Base-by-base conservation (phyloP, 2,113 vertebrate species). In the Pungitius pungitius region DNA sequence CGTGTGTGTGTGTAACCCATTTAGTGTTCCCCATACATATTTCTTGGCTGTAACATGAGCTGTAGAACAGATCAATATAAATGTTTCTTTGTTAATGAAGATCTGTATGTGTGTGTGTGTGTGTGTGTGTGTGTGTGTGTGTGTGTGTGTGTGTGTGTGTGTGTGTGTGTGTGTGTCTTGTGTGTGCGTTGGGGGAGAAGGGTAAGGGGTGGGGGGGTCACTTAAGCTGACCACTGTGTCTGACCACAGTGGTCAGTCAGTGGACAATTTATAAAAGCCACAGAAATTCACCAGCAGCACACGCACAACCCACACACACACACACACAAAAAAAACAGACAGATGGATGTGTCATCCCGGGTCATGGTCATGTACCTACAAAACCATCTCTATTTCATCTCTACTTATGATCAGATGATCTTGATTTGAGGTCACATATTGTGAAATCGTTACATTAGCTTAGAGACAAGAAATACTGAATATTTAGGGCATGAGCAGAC, bases 21-120 rank as follows among this genome's bases (percentile, higher is more conserved):
- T 90, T 91, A 89, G 84, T 8, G 57, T 54, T 66, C 55, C 84
- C 57, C 56, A 73, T 89, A 89, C 90, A 92, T 91, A 91, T 91
- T 91, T 90, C 84, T 88, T 81, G 66, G 82, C 84, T 87, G 87
- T 86, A 92, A 92, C 80, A 77, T 59, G 85, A 90, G 88, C 84
- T 78, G 82, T 74, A 81, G 82, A 76, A 57, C 77, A 43, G 85
- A 90, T 90, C 90, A 84, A 92, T 90, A 87, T 30, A 84, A 89
- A 90, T 92, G 88, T 91, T 87, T 91, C 83, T 90, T 80, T 85
- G 87, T 92, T 88, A 89, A 89, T 90, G 87, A 91, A 90, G 82
- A 91, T 33, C 22, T 67, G 43, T 64, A 47, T 30, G 58, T 40
- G 42, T 69, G 24, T 68, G 51, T 68, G 37, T 40, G 61, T 66